Evolutionary conservation across 2,888 invertebrate species (phyloP).

Genomic region (Boloria euphrosyne): DNA sequence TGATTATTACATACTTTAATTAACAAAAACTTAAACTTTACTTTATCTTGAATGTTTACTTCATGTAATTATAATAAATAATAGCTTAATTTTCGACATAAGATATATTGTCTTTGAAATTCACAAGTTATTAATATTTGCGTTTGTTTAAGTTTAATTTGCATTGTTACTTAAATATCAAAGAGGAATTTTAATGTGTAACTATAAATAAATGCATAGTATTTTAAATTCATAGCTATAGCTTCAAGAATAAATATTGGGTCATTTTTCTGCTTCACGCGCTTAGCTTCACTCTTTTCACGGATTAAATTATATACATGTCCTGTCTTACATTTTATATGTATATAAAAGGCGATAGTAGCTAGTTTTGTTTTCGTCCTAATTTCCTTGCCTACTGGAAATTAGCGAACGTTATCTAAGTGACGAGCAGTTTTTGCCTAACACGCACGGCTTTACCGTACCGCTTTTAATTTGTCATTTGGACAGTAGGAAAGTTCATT

Average conservation of each 20-base stretch:
- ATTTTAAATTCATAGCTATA: too few relatives aligned
- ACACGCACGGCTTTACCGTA: conserved; percentile 42
- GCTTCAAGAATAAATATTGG: too few relatives aligned
- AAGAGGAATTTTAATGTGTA: too few relatives aligned
- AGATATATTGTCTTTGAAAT: too few relatives aligned
- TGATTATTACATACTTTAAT: not conserved
- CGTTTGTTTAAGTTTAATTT: too few relatives aligned
- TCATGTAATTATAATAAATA: not conserved
- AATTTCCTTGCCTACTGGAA: conserved; percentile 28
- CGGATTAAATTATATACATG: not conserved
- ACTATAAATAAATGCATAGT: too few relatives aligned
- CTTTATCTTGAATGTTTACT: not conserved
- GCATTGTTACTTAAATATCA: too few relatives aligned
- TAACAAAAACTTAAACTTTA: not conserved
- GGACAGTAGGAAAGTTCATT: conserved; percentile 62
- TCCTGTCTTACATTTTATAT: not conserved
- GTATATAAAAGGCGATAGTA: conserved; percentile 13
- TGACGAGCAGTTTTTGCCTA: conserved; percentile 44
- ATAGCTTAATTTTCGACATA: too few relatives aligned
- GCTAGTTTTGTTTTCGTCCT: conserved; percentile 22
- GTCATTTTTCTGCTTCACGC: not conserved
- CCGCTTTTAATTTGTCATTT: conserved; percentile 69
- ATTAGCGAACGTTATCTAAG: conserved; percentile 38
- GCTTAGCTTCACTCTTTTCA: not conserved
- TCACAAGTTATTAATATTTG: too few relatives aligned